These are phyloP conservation scores for Tipula lateralis DNA, from an alignment of 2,888 invertebrate genomes.

Conservation along the genomic window DNA sequence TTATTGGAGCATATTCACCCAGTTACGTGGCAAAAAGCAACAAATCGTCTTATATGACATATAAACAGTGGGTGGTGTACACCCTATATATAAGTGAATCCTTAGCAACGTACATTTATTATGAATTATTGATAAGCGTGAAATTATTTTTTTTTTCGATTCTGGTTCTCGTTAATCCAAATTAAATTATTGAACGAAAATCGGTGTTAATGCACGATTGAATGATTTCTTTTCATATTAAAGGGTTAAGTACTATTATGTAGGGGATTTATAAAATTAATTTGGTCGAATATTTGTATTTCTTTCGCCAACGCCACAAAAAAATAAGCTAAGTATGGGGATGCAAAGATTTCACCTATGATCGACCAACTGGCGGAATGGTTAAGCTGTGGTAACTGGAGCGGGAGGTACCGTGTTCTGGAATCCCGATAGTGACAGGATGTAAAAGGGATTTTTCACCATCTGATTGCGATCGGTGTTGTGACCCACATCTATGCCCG, in stretches of 20 bases:
- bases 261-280: neutral
- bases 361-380: too few species aligned
- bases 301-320: too few species aligned
- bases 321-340: too few species aligned
- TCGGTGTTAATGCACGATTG: neutral
- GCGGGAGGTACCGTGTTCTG: too few species aligned
- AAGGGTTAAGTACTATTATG: neutral
- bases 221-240: neutral
- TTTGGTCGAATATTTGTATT: neutral
- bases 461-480: too few species aligned
- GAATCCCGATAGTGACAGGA: too few species aligned
- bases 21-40: neutral
- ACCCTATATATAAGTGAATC: neutral
- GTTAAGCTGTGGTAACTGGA: too few species aligned
- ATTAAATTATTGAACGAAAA: neutral
- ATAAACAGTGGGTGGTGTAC: neutral
- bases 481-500: too few species aligned
- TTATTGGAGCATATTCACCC: neutral
- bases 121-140: slow-evolving; percentile 6
- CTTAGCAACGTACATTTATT: neutral
- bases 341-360: too few species aligned
- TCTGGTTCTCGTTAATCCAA: neutral
- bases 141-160: neutral
- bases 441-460: too few species aligned
- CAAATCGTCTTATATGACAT: neutral